Evolutionary conservation across 2,888 invertebrate species (phyloP), one percentile per base, ranked within the genome.

Genomic region (Acronicta leporina): DNA sequence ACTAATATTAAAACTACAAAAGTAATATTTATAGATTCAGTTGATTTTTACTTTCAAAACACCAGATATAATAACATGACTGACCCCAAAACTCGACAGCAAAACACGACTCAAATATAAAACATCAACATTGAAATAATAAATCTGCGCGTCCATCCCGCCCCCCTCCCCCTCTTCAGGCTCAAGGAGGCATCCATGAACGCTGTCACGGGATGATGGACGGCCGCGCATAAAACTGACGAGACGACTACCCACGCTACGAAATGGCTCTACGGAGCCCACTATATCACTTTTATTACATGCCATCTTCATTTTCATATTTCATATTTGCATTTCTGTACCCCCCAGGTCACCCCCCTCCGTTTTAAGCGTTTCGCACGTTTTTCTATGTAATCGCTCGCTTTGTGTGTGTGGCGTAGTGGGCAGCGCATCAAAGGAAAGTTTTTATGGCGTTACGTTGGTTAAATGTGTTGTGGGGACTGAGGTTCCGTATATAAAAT

Each of bases 231-330:
- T 96, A 96, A 96, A 96, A 95, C 96, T 96, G 96, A 96, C 96
- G 96, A 96, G 96, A 95, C 95, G 95, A 95, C 95, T 85, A 87
- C 95, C 95, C 95, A 95, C 95, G 95, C 95, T 95, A 94, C 95
- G 95, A 95, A 96, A 96, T 96, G 96, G 96, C 96, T 95, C 96
- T 95, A 95, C 95, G 95, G 96, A 96, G 96, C 95, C 96, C 95
- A 95, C 95, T 96, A 96, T 96, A 96, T 96, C 96, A 96, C 96
- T 96, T 96, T 96, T 96, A 96, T 96, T 96, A 96, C 96, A 95
- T 96, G 94, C 95, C 95, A 95, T 95, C 95, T 95, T 95, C 95
- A 95, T 95, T 95, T 95, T 95, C 95, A 95, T 95, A 95, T 95
- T 94, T 94, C 94, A 94, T 94, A 94, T 94, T 94, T 94, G 94